A percentile compares a stretch with the other conserved stretches of the same genome.
Evolutionary conservation across 2,797 vertebrate species (phyloP).

Genomic region (Tenualosa ilisha): DNA sequence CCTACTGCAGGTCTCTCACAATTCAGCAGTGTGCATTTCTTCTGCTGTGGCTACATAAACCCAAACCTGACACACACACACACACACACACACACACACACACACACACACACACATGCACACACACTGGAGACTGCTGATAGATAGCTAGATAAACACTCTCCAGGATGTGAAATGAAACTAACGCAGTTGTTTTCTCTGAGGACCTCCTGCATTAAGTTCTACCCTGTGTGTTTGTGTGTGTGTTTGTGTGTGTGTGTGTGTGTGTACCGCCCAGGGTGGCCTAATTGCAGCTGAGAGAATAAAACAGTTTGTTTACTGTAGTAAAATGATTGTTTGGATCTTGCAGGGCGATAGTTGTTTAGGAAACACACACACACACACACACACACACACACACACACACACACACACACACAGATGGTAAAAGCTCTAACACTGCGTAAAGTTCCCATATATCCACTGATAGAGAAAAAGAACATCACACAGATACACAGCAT

Average conservation of each 20-base stretch:
- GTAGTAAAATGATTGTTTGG: conserved; percentile 45
- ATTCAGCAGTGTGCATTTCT: not conserved
- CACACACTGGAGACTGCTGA: not conserved
- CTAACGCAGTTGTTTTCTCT: not conserved
- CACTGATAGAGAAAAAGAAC: not conserved
- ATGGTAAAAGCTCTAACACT: not conserved
- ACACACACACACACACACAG: not conserved
- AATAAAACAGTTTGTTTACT: conserved; percentile 52
- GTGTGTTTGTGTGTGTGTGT: conserved; percentile 13
- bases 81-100: conserved; percentile 7
- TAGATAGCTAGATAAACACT: not conserved
- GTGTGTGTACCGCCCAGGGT: conserved; percentile 15
- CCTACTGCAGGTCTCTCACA: not conserved
- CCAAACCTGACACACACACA: not conserved
- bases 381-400: not conserved
- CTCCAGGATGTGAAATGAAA: not conserved
- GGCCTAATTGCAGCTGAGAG: conserved; percentile 49
- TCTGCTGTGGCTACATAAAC: not conserved
- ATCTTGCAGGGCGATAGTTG: not conserved
- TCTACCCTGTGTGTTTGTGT: not conserved
- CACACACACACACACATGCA: not conserved
- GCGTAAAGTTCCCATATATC: not conserved
- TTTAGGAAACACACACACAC: not conserved
- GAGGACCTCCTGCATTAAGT: not conserved
- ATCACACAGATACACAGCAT: not conserved